A percentile compares a stretch with the other conserved stretches of the same genome.
Conservation (phyloP, 1,140 invertebrate genomes). For the Drosophila nannoptera region DNA sequence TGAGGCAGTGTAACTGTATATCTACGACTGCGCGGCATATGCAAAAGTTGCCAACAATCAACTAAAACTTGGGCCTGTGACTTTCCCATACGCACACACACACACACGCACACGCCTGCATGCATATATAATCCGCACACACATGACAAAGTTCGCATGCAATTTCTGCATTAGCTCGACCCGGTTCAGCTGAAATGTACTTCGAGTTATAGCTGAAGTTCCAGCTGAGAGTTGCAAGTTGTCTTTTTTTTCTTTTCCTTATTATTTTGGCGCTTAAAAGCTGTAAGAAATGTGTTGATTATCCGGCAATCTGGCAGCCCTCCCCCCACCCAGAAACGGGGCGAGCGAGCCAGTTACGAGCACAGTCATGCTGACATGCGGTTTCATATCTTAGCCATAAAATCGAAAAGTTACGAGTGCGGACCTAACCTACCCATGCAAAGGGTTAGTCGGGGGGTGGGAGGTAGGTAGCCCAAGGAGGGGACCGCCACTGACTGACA, state of each 20-base stretch:
- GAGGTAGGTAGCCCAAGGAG: background rate
- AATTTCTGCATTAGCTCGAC: conserved; percentile 65
- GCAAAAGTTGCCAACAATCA: conserved; percentile 37
- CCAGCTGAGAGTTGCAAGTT: background rate
- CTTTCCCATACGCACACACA: conserved; percentile 43
- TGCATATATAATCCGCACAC: conserved; percentile 10
- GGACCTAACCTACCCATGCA: conserved; percentile 41
- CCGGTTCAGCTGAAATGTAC: conserved; percentile 31
- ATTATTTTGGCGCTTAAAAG: conserved; percentile 20
- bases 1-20: conserved; percentile 18
- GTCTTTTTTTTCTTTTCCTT: too few species aligned
- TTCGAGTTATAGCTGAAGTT: conserved; percentile 26
- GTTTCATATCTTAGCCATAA: conserved; percentile 50
- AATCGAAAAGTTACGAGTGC: conserved; percentile 44
- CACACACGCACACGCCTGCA: conserved; percentile 1
- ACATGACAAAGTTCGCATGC: conserved; percentile 57
- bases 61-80: conserved; percentile 33
- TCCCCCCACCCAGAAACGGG: background rate
- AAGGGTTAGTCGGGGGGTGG: background rate
- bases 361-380: conserved; percentile 21
- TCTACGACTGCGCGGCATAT: conserved; percentile 8
- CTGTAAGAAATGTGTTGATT: conserved; percentile 64
- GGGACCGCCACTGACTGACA: conserved; percentile 27
- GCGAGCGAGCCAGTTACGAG: background rate
- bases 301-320: conserved; percentile 27